phyloP scores from a whole-genome alignment of 2,888 invertebrate species.

The Caenorhabditis sp. region DNA sequence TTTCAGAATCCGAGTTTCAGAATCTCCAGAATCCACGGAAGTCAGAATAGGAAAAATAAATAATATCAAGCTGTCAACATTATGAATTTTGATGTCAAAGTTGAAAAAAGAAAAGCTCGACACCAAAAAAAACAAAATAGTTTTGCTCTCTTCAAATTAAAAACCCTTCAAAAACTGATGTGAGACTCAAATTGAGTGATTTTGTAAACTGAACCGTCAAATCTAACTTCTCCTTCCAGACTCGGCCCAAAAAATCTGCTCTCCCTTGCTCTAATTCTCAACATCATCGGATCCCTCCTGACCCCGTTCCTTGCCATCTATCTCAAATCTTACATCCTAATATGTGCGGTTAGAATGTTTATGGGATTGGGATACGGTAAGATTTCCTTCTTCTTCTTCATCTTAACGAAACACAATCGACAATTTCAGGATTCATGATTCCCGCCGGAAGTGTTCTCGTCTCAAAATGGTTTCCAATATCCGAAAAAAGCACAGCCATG shows the following conservation, averaged over 20 bases:
- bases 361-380: slow-evolving; percentile 80
- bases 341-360: slow-evolving; percentile 69
- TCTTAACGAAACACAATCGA: background rate
- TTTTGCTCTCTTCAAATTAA: no score
- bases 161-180: no score
- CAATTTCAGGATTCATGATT: slow-evolving; percentile 73
- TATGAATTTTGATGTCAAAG: no score
- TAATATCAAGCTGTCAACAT: no score
- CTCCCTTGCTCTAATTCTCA: slow-evolving; percentile 70
- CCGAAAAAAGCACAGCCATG: slow-evolving; percentile 81
- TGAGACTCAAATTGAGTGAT: no score
- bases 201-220: no score
- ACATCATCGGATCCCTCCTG: slow-evolving; percentile 69
- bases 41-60: no score
- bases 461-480: slow-evolving; percentile 80
- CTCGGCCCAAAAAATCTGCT: slow-evolving; percentile 78
- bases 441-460: slow-evolving; percentile 79
- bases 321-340: slow-evolving; percentile 62
- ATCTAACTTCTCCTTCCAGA: no score
- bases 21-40: no score
- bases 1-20: no score
- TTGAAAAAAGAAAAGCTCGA: no score
- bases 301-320: slow-evolving; percentile 73
- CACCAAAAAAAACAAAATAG: no score
- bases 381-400: background rate